A percentile compares a stretch with the other conserved stretches of the same genome.
Evolutionary conservation across 2,113 vertebrate species (phyloP).

Genomic region (Eonycteris spelaea): DNA sequence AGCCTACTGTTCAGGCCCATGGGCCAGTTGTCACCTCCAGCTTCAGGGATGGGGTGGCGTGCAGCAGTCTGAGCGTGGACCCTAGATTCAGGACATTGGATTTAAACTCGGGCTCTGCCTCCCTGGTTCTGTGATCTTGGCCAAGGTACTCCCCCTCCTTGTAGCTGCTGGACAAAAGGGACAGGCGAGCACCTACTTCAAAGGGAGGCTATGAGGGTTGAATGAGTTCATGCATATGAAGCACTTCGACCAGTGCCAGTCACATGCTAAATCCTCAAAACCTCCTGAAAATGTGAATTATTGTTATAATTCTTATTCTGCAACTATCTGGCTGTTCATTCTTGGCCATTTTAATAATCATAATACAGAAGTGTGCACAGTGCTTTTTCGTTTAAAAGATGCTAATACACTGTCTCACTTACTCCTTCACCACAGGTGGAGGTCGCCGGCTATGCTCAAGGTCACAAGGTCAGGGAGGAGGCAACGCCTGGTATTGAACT

Average conservation of each 20-base stretch:
- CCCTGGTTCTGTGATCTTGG: not conserved
- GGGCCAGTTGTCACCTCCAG: not conserved
- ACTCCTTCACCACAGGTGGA: not conserved
- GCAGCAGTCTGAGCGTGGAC: not conserved
- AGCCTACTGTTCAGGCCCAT: not conserved
- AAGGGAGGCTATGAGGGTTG: not conserved
- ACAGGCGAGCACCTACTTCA: not conserved
- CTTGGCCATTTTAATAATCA: not conserved
- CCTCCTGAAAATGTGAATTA: not conserved
- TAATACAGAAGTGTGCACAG: not conserved
- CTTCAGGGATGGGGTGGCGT: accelerated
- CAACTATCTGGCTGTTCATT: not conserved
- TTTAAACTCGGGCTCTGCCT: not conserved
- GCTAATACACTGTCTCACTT: not conserved
- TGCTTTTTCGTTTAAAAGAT: not conserved
- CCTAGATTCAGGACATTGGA: not conserved
- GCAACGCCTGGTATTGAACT: not conserved
- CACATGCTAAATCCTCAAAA: not conserved
- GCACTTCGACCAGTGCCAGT: not conserved
- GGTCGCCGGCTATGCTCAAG: not conserved
- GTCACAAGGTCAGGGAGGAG: not conserved
- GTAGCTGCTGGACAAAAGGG: not conserved
- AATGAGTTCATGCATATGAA: not conserved
- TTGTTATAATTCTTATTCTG: not conserved
- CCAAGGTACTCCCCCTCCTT: not conserved